Percentiles rank a stretch among this genome's conserved stretches.
phyloP scores from a whole-genome alignment of 2,888 invertebrate species.

The Nomada ferruginata region DNA sequence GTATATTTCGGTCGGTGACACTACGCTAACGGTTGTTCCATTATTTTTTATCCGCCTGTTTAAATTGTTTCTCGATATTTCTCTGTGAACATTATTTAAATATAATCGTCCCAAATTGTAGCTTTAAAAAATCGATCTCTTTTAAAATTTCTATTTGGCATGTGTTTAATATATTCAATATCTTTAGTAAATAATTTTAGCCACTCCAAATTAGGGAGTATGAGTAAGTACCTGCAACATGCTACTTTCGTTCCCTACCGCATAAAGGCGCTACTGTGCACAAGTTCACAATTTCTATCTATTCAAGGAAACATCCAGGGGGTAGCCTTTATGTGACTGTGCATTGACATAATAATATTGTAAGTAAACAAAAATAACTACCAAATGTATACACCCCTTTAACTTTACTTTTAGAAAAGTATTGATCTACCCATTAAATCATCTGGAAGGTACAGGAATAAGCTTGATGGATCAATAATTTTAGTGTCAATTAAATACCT shows the following conservation, averaged over 20 bases:
- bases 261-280: background rate
- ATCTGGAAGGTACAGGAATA: no score
- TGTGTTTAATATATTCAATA: no score
- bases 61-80: no score
- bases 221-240: background rate
- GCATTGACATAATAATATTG: background rate
- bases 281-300: background rate
- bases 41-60: background rate
- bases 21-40: background rate
- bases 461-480: no score
- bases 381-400: background rate
- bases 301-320: constrained; percentile 12
- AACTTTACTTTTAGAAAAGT: background rate
- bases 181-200: no score
- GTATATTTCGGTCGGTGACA: background rate
- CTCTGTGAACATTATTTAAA: no score
- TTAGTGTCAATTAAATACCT: no score
- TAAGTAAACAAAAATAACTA: constrained; percentile 13
- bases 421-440: background rate
- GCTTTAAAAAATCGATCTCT: no score
- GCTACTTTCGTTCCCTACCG: background rate
- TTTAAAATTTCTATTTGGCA: no score
- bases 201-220: no score
- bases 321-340: background rate
- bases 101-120: no score